Evolutionary conservation across 2,888 invertebrate species (phyloP).

Genomic region (Petrophora chlorosata): DNA sequence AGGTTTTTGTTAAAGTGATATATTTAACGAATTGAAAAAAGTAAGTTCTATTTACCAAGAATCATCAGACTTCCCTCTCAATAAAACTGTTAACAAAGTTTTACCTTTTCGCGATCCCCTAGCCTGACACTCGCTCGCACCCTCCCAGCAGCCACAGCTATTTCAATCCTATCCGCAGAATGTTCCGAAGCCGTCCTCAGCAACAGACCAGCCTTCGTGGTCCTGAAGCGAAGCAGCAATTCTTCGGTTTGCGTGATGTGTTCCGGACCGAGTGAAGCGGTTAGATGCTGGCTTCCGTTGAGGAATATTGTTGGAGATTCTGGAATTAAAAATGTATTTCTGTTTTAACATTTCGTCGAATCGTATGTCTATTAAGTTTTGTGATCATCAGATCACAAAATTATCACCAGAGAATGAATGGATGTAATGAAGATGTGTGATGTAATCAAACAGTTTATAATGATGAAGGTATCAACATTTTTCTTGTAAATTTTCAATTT

Average conservation of each 20-base stretch:
- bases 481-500: too few species aligned
- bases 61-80: too few species aligned
- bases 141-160: slow-evolving; percentile 92
- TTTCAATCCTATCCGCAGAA: slow-evolving; percentile 92
- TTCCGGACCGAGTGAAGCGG: slow-evolving; percentile 88
- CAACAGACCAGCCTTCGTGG: slow-evolving; percentile 89
- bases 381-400: background rate
- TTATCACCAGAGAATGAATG: background rate
- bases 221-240: slow-evolving; percentile 92
- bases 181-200: slow-evolving; percentile 91
- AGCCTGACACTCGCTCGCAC: slow-evolving; percentile 92
- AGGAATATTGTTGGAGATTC: slow-evolving; percentile 94
- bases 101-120: slow-evolving; percentile 92
- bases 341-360: too few species aligned
- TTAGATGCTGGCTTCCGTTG: slow-evolving; percentile 95
- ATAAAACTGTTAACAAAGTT: too few species aligned
- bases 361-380: too few species aligned
- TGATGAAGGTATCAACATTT: too few species aligned
- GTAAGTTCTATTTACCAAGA: too few species aligned
- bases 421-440: background rate
- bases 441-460: too few species aligned
- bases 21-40: too few species aligned
- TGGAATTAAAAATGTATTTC: too few species aligned
- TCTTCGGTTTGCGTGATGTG: slow-evolving; percentile 96
- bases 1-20: too few species aligned